These are phyloP conservation scores for Neogobius melanostomus DNA, from an alignment of 2,113 vertebrate species.

Conservation along the genomic window DNA sequence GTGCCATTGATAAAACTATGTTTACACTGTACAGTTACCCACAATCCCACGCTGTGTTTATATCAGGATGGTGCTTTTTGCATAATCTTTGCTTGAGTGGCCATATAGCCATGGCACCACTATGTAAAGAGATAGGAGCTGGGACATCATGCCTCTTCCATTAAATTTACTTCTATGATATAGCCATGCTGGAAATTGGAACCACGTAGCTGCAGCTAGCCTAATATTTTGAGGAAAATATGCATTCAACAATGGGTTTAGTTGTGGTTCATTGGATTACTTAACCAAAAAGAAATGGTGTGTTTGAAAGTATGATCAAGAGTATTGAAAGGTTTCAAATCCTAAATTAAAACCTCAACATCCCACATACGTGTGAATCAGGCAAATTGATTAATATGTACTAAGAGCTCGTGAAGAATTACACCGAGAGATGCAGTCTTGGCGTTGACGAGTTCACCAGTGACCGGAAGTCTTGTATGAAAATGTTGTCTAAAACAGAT, in stretches of 20 bases:
- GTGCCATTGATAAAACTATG: constrained; percentile 67
- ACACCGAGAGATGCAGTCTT: too few species aligned
- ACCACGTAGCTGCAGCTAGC: too few species aligned
- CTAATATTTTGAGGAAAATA: background rate
- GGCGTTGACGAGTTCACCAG: constrained; percentile 6
- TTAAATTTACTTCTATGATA: too few species aligned
- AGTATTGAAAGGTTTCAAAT: too few species aligned
- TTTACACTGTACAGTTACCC: constrained; percentile 62
- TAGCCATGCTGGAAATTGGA: background rate
- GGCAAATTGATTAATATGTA: too few species aligned
- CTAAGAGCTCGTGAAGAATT: too few species aligned
- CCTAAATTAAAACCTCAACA: too few species aligned
- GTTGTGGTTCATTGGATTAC: background rate
- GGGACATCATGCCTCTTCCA: too few species aligned
- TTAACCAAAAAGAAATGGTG: too few species aligned
- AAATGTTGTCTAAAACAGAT: constrained; percentile 5
- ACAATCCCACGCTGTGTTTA: constrained; percentile 44
- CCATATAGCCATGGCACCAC: background rate
- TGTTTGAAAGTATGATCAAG: too few species aligned
- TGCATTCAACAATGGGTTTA: background rate
- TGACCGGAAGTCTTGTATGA: background rate
- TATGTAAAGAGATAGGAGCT: too few species aligned
- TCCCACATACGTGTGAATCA: too few species aligned
- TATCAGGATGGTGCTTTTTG: constrained; percentile 25
- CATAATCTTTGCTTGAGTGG: constrained; percentile 15